Base-by-base conservation (phyloP, 2,797 vertebrate genomes). In the Gymnothorax javanicus region DNA sequence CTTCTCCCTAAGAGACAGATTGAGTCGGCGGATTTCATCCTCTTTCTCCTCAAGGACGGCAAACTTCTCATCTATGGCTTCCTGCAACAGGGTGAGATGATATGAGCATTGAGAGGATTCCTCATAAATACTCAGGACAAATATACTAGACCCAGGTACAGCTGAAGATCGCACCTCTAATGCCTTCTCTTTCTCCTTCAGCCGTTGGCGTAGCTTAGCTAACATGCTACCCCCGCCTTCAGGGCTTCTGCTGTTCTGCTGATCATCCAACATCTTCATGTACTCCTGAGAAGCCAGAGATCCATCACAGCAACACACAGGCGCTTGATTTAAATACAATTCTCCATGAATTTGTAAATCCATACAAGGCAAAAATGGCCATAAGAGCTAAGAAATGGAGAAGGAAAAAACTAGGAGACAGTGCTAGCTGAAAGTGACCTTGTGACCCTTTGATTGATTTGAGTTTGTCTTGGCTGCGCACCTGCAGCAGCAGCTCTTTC, bases 401-500 rank as follows among this genome's bases (percentile, higher is more conserved):
- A 11, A 11, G 9, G 59, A 7, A 2, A 25, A 25, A 8, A 69
- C 7, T n/a, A 17, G 64, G 25, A 64, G 23, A 86, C 50, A 27
- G 60, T 62, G 60, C 9, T 20, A 20, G 15, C 12, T 59, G 60
- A 15, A 17, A 15, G 60, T 11, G 64, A 69, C 23, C 64, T n/a
- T 8, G 64, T 25, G 64, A 6, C 64, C 64, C 64, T 69, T 69
- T 17, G 25, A 15, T 50, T 79, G 58, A 87, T 9, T 43, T 43
- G 33, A 6, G 6, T 15, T 6, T 17, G 17, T 13, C 43, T 3
- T 4, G 43, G 25, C 85, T 27, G 27, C n/a, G 50, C 84, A 96
- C 96, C 96, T 96, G 96, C 2, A 97, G 92, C 92, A 97, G 94
- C 81, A 96, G 94, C 87, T 98, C 97, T 90, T 97, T 97, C 83